Evolutionary conservation across 2,888 invertebrate species (phyloP), one percentile per base, ranked within the genome.

Genomic region (Dasypogon diadema): DNA sequence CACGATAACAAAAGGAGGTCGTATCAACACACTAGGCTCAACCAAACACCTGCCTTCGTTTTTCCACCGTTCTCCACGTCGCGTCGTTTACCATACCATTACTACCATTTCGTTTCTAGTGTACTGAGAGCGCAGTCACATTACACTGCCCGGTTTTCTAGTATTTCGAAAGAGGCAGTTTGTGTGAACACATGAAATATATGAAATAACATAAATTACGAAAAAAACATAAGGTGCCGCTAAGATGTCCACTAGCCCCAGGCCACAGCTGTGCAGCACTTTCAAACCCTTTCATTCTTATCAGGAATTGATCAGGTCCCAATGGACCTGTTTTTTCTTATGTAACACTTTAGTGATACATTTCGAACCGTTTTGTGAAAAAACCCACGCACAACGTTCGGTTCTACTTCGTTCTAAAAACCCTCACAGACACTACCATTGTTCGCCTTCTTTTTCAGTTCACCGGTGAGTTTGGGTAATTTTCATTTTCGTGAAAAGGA

Each of bases 371-470:
- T 34, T 60, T 60, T 42, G 21, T 60, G 16, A 26, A 60, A 18
- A 34, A 30, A 60, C 60, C 37, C 37, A 60, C 60, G 60, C 60
- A 21, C 37, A 37, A 34, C 10, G 18, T n/a, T 18, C 60, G 60
- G 5, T 10, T 18, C 37, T 16, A 18, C 16, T 58, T 12, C 58
- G 24, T 26, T 34, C 10, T 30, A 16, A 30, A 58, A 30, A 1
- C n/a, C n/a, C 42, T 30, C 30, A 30, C 8, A 30, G 30, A 30
- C 12, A n/a, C 12, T 8, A 12, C n/a, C 42, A 42, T 42, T 42
- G 42, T 42, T 6, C 42, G n/a, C 42, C 42, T 42, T 12, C 42
- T 16, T 16, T 37, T 60, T 60, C 8, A 60, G 2, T 58, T 12
- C 60, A 10, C 21, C 16, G 10, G 10, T 18, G 37, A 60, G 37